Evolutionary conservation across 2,888 invertebrate species (phyloP), one percentile per base, ranked within the genome.

Genomic region (Physocephala rufipes): DNA sequence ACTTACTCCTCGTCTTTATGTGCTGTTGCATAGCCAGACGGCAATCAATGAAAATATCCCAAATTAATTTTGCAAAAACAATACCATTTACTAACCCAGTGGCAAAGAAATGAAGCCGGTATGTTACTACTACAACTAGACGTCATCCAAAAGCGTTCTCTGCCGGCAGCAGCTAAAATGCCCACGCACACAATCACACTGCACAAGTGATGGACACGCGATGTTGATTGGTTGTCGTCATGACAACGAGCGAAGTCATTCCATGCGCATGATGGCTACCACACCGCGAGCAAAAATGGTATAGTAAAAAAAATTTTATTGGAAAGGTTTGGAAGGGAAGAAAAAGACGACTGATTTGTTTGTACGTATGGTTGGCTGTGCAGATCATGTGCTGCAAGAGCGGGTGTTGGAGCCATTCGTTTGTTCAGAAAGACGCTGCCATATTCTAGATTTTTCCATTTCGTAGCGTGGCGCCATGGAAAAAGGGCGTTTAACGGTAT

Each of bases 191-290:
- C 13, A 26, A n/a, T n/a, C n/a, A 21, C 59, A 47, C 19, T 30
- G 0, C n/a, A 68, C 73, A 61, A 36, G 3, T 55, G 26, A 45
- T 12, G 53, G 63, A 73, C 71, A 70, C 47, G 64, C 28, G 4
- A 12, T n/a, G 24, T 59, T 62, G 49, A 70, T 74, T 73, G 70
- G 75, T 47, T 53, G 75, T 76, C 65, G 73, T 51, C 71, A 76
- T 68, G 72, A 28, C 64, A 28, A 74, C 74, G 49, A 16, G 12
- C 26, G 2, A 24, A 58, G 15, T 15, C 24, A 3, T 26, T 2
- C 53, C 24, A 24, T 16, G 26, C 16, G 49, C 49, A 28, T 43
- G 67, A 67, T 51, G 64, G 47, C 24, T 61, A 30, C 65, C 67
- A 51, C 43, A 45, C 58, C 21, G 19, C 45, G 36, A n/a, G 36